Conservation (phyloP, 1,140 invertebrate species). For the Choristoneura fumiferana region DNA sequence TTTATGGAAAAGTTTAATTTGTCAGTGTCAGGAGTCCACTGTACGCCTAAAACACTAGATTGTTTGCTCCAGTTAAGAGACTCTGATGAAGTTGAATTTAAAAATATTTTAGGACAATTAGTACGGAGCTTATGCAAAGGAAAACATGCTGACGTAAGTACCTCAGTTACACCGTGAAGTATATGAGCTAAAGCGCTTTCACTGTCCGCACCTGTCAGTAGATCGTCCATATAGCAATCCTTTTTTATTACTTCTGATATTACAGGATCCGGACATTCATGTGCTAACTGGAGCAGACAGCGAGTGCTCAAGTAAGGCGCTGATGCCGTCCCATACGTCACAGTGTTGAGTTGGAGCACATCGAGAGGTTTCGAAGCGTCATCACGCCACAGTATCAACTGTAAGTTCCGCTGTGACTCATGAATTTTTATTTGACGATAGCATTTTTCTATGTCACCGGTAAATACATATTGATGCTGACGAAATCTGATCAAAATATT, state of each 20-base stretch:
- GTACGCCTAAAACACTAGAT: conserved; percentile 24
- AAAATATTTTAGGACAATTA: conserved; percentile 23
- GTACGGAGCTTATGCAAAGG: conserved; percentile 32
- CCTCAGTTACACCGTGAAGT: conserved; percentile 18
- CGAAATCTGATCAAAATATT: conserved; percentile 40
- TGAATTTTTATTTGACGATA: conserved; percentile 36
- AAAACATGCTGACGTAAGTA: conserved; percentile 23
- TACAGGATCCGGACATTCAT: conserved; percentile 7
- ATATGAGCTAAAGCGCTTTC: conserved; percentile 38
- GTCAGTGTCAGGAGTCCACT: conserved; percentile 23
- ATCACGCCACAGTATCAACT: conserved; percentile 30
- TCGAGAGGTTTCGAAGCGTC: neutral
- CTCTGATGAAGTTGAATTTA: neutral
- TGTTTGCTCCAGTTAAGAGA: neutral
- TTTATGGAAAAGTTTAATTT: conserved; percentile 13
- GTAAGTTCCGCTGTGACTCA: conserved; percentile 27
- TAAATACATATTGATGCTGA: conserved; percentile 28
- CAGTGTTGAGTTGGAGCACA: conserved; percentile 21
- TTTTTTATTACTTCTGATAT: conserved; percentile 30
- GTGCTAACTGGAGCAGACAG: conserved; percentile 23
- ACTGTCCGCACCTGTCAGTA: conserved; percentile 44
- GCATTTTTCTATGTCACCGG: conserved; percentile 41
- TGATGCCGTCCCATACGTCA: conserved; percentile 27
- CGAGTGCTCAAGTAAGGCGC: conserved; percentile 23
- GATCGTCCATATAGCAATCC: conserved; percentile 65